Conservation (phyloP, 1,140 invertebrate genomes). For the Aradophagus sp. region DNA sequence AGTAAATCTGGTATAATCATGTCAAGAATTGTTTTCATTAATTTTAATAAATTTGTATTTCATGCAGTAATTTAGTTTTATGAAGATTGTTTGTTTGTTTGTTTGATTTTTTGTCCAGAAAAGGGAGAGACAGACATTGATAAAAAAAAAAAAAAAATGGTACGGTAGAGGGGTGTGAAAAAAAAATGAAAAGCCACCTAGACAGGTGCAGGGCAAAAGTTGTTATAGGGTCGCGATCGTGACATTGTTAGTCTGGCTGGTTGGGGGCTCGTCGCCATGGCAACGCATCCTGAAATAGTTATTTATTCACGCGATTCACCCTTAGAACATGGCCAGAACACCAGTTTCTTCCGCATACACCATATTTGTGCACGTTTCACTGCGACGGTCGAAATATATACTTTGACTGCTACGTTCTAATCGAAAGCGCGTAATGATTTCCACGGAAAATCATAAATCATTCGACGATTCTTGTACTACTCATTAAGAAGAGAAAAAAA, state of each 20-base stretch:
- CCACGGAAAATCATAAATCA: too few species aligned
- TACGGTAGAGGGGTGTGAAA: not conserved
- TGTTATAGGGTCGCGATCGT: constrained; percentile 55
- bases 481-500: too few species aligned
- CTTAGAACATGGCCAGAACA: constrained; percentile 57
- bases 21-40: too few species aligned
- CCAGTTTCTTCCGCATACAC: constrained; percentile 40
- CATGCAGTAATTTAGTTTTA: too few species aligned
- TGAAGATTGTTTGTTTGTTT: too few species aligned
- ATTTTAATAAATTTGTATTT: too few species aligned
- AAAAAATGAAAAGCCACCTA: constrained; percentile 49
- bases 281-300: constrained; percentile 67
- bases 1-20: too few species aligned
- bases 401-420: not conserved
- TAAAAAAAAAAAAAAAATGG: not conserved
- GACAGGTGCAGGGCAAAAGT: constrained; percentile 58
- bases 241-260: constrained; percentile 62
- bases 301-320: constrained; percentile 69
- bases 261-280: constrained; percentile 61
- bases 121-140: too few species aligned
- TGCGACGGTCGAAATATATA: not conserved
- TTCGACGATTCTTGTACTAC: too few species aligned
- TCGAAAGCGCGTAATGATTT: not conserved
- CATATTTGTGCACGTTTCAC: constrained; percentile 32
- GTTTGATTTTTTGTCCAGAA: too few species aligned